A percentile compares a stretch with the other conserved stretches of the same genome.
Evolutionary conservation across 1,140 invertebrate species (phyloP).

Genomic region (Sitobion miscanthi): DNA sequence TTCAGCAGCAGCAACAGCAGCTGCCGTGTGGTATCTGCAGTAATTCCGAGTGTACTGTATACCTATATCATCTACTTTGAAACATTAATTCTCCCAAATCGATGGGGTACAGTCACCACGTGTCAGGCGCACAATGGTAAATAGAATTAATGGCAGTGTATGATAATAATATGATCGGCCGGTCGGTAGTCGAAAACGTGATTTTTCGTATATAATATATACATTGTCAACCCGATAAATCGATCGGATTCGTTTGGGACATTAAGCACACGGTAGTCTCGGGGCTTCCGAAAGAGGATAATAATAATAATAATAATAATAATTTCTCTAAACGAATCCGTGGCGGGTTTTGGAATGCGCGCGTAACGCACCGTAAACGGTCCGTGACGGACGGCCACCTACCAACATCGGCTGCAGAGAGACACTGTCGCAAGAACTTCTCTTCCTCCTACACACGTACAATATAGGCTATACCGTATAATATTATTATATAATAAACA

Average conservation of each 20-base stretch:
- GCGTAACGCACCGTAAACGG: constrained; percentile 10
- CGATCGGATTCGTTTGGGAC: constrained; percentile 40
- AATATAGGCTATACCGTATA: too few relatives aligned
- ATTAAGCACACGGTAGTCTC: constrained; percentile 28
- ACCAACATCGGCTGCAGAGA: too few relatives aligned
- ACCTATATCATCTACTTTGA: background rate
- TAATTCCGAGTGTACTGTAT: background rate
- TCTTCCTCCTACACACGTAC: too few relatives aligned
- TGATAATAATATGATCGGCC: background rate
- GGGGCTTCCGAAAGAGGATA: constrained; percentile 17
- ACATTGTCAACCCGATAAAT: constrained; percentile 31
- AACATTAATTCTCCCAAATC: background rate
- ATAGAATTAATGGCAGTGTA: background rate
- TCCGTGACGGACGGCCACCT: constrained; percentile 33
- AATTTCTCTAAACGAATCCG: background rate
- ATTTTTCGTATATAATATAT: background rate
- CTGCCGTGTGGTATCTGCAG: background rate
- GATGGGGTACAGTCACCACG: background rate
- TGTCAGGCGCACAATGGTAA: constrained; percentile 12
- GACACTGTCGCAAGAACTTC: too few relatives aligned
- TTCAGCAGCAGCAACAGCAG: background rate
- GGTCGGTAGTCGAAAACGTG: constrained; percentile 11
- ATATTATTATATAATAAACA: background rate
- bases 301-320: background rate
- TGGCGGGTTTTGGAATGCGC: background rate